Percentiles rank a stretch among this genome's conserved stretches.
Conservation (phyloP, 2,797 vertebrate species). For the Numenius phaeopus region DNA sequence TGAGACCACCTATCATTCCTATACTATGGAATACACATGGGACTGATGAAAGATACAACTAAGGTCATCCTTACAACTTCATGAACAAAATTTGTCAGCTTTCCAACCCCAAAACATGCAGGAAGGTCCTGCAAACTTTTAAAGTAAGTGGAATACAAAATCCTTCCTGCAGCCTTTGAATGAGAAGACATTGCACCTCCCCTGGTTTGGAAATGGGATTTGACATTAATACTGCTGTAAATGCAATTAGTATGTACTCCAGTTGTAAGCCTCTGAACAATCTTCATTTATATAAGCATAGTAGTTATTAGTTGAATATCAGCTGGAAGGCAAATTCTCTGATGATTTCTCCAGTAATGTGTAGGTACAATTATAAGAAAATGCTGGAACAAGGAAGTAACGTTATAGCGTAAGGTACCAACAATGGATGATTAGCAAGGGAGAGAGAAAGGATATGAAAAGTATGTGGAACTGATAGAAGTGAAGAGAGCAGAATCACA, state of each 20-base stretch:
- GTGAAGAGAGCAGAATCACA: not conserved
- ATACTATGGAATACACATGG: not conserved
- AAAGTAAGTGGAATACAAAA: not conserved
- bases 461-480: not conserved
- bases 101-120: not conserved
- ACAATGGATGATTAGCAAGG: not conserved
- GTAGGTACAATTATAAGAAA: not conserved
- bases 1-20: not conserved
- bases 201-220: not conserved
- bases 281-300: not conserved
- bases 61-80: not conserved
- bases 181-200: not conserved
- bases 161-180: not conserved
- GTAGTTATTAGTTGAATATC: not conserved
- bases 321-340: not conserved
- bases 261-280: not conserved
- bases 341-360: not conserved
- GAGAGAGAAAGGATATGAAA: not conserved
- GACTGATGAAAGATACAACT: not conserved
- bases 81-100: not conserved
- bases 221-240: not conserved
- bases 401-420: not conserved
- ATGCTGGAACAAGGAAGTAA: not conserved
- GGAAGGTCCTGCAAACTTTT: not conserved
- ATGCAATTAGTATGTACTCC: not conserved